Percentiles rank a stretch among this genome's conserved stretches.
Conservation (phyloP, 92 coral and sea anemone species). For the Parazoanthus swiftii region DNA sequence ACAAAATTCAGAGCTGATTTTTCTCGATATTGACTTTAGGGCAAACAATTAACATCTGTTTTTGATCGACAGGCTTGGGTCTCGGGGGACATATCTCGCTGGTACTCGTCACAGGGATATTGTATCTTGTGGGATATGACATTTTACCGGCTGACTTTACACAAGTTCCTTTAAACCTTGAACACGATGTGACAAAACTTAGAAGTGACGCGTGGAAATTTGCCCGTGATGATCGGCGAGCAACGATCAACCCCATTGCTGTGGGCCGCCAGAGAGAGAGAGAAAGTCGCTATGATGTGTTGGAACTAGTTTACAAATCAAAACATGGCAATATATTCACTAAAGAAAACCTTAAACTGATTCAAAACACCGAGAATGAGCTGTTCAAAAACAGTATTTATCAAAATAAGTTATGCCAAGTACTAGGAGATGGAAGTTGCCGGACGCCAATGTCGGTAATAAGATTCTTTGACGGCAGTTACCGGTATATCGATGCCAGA, state of each 20-base stretch:
- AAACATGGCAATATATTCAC: constrained; percentile 73
- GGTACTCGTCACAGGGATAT: constrained; percentile 67
- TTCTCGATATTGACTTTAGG: background rate
- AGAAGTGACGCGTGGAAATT: constrained; percentile 98
- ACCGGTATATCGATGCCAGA: constrained; percentile 51
- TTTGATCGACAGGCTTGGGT: constrained; percentile 63
- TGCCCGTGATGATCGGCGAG: constrained; percentile 83
- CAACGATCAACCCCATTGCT: constrained; percentile 72
- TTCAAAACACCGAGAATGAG: constrained; percentile 66
- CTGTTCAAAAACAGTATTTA: constrained; percentile 67
- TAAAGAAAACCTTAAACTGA: constrained; percentile 56
- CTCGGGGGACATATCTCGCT: constrained; percentile 74
- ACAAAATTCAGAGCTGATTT: background rate
- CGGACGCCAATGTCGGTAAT: constrained; percentile 74
- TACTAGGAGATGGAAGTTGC: constrained; percentile 59
- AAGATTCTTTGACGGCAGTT: constrained; percentile 90
- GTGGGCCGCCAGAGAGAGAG: constrained; percentile 80
- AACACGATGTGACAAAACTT: constrained; percentile 80
- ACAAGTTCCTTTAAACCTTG: constrained; percentile 87
- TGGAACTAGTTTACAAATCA: constrained; percentile 86
- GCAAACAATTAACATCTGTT: background rate
- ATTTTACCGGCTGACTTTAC: constrained; percentile 94
- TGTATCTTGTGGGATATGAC: constrained; percentile 82
- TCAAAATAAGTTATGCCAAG: constrained; percentile 69
- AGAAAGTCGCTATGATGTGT: constrained; percentile 67